A percentile compares a stretch with the other conserved stretches of the same genome.
Conservation (phyloP, 92 coral and sea anemone genomes). For the Parazoanthus swiftii region DNA sequence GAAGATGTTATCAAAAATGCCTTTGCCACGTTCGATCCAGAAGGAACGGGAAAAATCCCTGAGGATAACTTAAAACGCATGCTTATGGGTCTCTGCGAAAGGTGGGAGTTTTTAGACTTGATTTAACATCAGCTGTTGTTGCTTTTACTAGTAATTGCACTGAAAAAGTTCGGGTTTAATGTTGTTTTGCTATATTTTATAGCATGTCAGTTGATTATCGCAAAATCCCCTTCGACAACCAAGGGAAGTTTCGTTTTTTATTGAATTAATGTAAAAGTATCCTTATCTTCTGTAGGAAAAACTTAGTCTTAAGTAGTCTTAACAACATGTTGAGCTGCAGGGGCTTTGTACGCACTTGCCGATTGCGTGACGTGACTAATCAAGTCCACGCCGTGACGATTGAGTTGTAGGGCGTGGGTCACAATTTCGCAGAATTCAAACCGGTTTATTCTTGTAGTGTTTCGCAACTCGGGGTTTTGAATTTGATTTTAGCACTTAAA, state of each 20-base stretch:
- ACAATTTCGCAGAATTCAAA: not conserved
- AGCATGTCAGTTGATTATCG: not conserved
- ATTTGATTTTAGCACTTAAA: too few relatives aligned
- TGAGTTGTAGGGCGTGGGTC: not conserved
- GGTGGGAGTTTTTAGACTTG: constrained; percentile 47
- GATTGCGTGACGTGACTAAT: not conserved
- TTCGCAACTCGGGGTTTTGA: not conserved
- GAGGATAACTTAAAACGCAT: constrained; percentile 80
- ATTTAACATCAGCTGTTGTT: not conserved
- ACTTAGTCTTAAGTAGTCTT: not conserved
- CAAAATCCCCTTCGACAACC: not conserved
- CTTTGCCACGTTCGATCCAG: constrained; percentile 87
- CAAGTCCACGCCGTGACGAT: not conserved
- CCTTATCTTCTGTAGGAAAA: too few relatives aligned
- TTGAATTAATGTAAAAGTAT: too few relatives aligned
- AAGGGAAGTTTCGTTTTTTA: not conserved
- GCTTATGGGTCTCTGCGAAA: constrained; percentile 80
- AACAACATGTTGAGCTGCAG: not conserved
- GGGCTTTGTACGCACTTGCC: not conserved
- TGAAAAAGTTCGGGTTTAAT: not conserved
- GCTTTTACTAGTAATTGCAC: not conserved
- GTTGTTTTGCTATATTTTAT: too few relatives aligned
- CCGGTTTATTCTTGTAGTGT: not conserved
- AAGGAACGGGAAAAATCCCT: constrained; percentile 68
- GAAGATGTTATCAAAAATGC: constrained; percentile 93